Evolutionary conservation across 2,888 invertebrate species (phyloP), one percentile per base, ranked within the genome.

Genomic region (Tillus elongatus): DNA sequence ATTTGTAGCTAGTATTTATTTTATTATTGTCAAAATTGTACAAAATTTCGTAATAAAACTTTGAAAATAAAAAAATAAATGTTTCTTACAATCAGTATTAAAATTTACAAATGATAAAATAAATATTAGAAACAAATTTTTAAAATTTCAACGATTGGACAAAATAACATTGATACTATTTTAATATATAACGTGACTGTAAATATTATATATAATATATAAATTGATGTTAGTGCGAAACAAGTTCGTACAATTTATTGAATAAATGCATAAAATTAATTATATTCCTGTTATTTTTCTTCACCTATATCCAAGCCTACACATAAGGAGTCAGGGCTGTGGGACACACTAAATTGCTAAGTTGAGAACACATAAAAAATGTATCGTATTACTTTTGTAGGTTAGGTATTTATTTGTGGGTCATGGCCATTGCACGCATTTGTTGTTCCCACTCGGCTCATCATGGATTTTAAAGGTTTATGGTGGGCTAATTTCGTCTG

Each of bases 161-260:
- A 40, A 34, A 35, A 36, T 32, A 41, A 40, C 40, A 42, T 39
- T 44, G 37, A 41, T 38, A 60, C 60, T 64, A 64, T 63, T 63
- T 63, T 63, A 63, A 60, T 63, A 64, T 62, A 59, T 64, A 56
- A 63, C 54, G 52, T 61, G 58, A 61, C 61, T 64, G 63, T 65
- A 64, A 48, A 63, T 63, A 61, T 51, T 60, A 58, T 43, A 53
- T 51, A 44, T 57, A 57, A 52, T 55, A 51, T 37, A 47, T 56
- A 56, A 56, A 47, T 64, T 57, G 64, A 64, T 64, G 64, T 64
- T 64, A 60, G 63, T 64, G 60, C 63, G 60, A 58, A 48, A 42
- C n/a, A n/a, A 33, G 41, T 51, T 44, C 60, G 63, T 63, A 63
- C 62, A 59, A 59, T 60, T n/a, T 61, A 62, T 61, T 63, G 54